Percentiles rank a stretch among this genome's conserved stretches.
phyloP scores from a whole-genome alignment of 2,113 vertebrate genomes.

The Channa argus region DNA sequence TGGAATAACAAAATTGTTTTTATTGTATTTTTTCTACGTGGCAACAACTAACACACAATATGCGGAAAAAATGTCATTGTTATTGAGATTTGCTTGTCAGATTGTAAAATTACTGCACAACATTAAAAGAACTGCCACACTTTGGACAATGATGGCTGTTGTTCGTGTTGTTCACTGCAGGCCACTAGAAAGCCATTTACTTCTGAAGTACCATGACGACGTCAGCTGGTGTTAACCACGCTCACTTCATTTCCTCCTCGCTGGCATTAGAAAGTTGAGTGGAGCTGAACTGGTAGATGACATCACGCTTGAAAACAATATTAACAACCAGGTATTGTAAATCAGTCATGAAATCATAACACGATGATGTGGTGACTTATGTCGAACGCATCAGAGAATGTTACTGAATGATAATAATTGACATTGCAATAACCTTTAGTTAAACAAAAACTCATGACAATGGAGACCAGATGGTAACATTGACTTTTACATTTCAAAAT shows the following conservation, averaged over 20 bases:
- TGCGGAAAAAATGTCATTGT: background rate
- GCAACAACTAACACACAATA: background rate
- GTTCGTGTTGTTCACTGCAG: conserved; percentile 7
- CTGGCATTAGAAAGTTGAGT: conserved; percentile 26
- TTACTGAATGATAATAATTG: conserved; percentile 35
- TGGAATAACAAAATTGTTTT: background rate
- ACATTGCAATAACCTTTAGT: conserved; percentile 20
- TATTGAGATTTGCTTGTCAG: background rate
- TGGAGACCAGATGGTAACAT: conserved; percentile 24
- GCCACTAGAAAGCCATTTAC: conserved; percentile 42
- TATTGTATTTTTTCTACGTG: background rate
- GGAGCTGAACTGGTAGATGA: conserved; percentile 28
- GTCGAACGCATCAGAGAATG: conserved; percentile 23
- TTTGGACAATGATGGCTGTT: background rate
- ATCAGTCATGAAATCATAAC: conserved; percentile 20
- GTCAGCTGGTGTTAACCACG: conserved; percentile 35
- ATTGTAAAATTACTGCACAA: conserved; percentile 6
- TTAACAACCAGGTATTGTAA: conserved; percentile 14
- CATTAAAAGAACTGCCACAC: conserved; percentile 19
- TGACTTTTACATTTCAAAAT: background rate
- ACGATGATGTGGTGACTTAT: conserved; percentile 15
- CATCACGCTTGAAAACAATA: conserved; percentile 11
- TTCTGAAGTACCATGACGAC: conserved; percentile 27
- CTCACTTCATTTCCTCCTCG: conserved; percentile 45
- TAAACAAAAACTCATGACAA: conserved; percentile 21